Percentiles rank a stretch among this genome's conserved stretches.
These are phyloP conservation scores for Mesodorylaimus sp. DNA, from an alignment of 2,888 invertebrate species.

Conservation along the genomic window DNA sequence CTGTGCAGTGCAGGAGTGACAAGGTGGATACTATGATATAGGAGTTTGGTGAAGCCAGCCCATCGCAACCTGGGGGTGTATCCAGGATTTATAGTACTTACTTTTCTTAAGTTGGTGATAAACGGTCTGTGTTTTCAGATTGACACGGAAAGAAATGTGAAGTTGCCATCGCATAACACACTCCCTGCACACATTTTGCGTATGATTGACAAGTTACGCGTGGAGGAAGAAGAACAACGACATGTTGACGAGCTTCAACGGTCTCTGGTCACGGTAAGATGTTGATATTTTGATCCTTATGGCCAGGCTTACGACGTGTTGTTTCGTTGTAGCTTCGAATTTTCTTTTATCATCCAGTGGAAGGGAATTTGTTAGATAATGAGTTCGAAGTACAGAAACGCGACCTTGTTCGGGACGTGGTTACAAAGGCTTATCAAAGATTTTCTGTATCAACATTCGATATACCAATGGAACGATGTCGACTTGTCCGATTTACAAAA, in stretches of 20 bases:
- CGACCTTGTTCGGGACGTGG: constrained; percentile 43
- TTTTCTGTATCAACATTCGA: constrained; percentile 42
- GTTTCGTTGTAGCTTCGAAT: constrained; percentile 27
- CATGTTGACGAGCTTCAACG: constrained; percentile 43
- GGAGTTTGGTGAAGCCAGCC: no score
- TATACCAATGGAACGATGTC: constrained; percentile 47
- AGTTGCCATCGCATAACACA: constrained; percentile 46
- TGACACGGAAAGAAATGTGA: constrained; percentile 18
- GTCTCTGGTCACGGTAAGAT: constrained; percentile 40
- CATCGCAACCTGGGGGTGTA: no score
- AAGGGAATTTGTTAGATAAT: constrained; percentile 36
- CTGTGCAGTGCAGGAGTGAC: not conserved
- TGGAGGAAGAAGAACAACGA: constrained; percentile 47
- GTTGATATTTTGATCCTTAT: not conserved
- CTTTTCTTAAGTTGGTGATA: no score
- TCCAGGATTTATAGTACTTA: no score
- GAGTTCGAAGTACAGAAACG: constrained; percentile 44
- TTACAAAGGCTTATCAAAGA: constrained; percentile 42
- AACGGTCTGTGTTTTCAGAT: constrained; percentile 22
- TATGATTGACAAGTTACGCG: constrained; percentile 45
- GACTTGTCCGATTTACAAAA: constrained; percentile 37
- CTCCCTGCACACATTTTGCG: constrained; percentile 54
- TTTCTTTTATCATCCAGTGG: not conserved
- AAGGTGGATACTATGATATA: not conserved
- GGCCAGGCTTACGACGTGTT: not conserved